phyloP scores from a whole-genome alignment of 2,113 vertebrate species.

The human region DNA sequence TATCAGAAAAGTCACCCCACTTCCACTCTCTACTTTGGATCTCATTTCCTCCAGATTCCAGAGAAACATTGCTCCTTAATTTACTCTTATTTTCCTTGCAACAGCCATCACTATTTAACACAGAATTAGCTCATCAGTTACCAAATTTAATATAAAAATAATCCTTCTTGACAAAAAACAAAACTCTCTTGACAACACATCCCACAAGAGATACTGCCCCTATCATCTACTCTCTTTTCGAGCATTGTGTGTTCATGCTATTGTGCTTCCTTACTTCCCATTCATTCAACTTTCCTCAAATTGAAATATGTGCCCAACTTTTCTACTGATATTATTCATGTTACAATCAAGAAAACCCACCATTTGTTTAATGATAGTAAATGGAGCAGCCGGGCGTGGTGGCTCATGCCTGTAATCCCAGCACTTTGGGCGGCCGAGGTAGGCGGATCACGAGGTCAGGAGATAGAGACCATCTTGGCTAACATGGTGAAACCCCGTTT shows the following conservation, averaged over 20 bases:
- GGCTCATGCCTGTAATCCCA: too few species aligned
- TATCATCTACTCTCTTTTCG: neutral
- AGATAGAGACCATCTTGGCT: too few species aligned
- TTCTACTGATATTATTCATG: neutral
- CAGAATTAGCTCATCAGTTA: neutral
- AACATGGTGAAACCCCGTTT: too few species aligned
- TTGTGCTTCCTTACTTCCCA: neutral
- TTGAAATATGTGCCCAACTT: neutral
- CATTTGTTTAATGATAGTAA: neutral
- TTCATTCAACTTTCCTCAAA: neutral
- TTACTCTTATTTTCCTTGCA: neutral
- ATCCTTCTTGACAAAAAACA: neutral
- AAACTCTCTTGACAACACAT: neutral
- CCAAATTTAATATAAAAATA: neutral
- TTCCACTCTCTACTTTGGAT: neutral
- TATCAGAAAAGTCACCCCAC: neutral
- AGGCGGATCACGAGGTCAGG: too few species aligned
- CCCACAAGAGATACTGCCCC: rapidly evolving
- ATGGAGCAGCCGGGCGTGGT: neutral
- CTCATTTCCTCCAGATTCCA: neutral
- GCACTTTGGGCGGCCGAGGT: too few species aligned
- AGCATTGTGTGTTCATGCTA: too few species aligned
- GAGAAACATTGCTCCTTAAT: neutral
- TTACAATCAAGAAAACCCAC: neutral
- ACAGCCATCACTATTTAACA: neutral